Base-by-base conservation (phyloP, 2,113 vertebrate species). In the Nothobranchius kuhntae region DNA sequence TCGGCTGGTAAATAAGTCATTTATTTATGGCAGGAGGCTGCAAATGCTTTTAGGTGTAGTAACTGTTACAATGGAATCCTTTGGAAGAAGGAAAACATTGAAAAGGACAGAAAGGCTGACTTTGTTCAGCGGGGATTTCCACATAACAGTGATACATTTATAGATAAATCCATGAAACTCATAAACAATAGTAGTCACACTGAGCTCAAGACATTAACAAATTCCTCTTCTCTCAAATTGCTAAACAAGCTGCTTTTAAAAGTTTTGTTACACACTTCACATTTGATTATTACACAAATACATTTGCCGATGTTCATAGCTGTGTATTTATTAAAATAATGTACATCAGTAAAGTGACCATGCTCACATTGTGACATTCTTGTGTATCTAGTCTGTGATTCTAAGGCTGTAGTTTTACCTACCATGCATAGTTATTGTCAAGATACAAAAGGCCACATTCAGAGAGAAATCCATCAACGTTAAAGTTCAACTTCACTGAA, bases 111-210 rank as follows among this genome's bases (percentile, higher is more conserved):
- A 80, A 77, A 71, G 71, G 11, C 50, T 13, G 9, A 8, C 65
- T 78, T 85, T 87, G 77, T 78, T 63, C 13, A 17, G 7, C 0
- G 69, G 82, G 72, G 46, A 61, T 75, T 85, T 87, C 77, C 61
- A 60, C n/a, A 24, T 59, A 13, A 61, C 42, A 38, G 13, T 53
- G 15, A 63, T 55, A 4, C 1, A 30, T 67, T 55, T 17, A 36
- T 36, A 13, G 30, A 61, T 56, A 10, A 26, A 42, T 53, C 6
- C 8, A 50, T 57, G 4, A 44, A 42, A 52, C 1, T 7, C 40
- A 13, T 14, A 0, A 55, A 13, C 35, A 26, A 61, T 30, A 61
- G 7, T 12, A 52, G 69, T 61, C 40, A 71, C 12, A 38, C 17
- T 24, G 42, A 54, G 38, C 15, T 71, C 24, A 42, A 48, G 26